Base-by-base conservation (phyloP, 2,113 vertebrate genomes). In the Thunnus thynnus region DNA sequence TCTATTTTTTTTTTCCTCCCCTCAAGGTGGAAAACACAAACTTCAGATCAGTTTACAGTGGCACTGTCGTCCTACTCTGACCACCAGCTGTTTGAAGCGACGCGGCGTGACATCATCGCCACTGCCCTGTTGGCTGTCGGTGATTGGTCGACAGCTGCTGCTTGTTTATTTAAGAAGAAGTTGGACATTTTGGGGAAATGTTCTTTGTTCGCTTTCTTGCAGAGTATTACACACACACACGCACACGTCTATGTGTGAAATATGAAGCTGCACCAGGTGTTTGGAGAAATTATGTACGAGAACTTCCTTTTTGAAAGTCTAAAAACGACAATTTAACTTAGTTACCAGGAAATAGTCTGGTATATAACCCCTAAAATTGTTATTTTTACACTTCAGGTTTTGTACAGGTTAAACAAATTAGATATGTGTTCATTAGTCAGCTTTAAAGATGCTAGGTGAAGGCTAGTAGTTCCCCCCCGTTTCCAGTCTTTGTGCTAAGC, bases 31-130 rank as follows among this genome's bases (percentile, higher is more conserved):
- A 44, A 69, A 86, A 65, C 74, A 8, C 30, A 32, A 17, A 63
- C 82, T 30, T 83, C 41, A n/a, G 66, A 75, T 72, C 54, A 55
- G 73, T 48, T 36, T 50, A 63, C 79, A 51, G 82, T 61, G 66
- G 71, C 84, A 76, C 84, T 9, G 78, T 58, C 27, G 25, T 63
- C 71, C 79, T 61, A 46, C 68, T 78, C 83, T 20, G 58, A 67
- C 80, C 32, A 11, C 30, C 65, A 9, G 44, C 65, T 16, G 80
- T n/a, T 52, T 76, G 56, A 58, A 87, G 57, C 83, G 41, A 25
- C 74, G 9, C 8, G 12, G 67, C 54, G 4, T 2, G 20, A 52
- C 65, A 30, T 30, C 58, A 2, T 12, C 14, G 22, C 7, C 36
- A 5, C n/a, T 16, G 5, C 66, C 48, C 63, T 41, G 25, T 18